phyloP scores from a whole-genome alignment of 2,113 vertebrate species.

The Centrocercus urophasianus region DNA sequence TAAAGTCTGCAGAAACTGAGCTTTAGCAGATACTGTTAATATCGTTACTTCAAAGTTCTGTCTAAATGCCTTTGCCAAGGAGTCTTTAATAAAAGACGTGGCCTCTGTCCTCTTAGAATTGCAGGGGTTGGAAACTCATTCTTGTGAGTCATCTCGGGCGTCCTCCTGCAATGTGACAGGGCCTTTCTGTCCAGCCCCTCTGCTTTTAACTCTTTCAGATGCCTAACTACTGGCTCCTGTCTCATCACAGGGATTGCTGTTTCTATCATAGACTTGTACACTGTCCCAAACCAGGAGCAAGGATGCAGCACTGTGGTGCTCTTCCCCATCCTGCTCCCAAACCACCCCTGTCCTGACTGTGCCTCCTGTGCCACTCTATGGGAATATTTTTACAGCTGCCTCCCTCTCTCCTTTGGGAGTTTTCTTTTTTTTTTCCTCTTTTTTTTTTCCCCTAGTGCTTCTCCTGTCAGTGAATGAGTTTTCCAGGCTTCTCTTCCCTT shows the following conservation, averaged over 20 bases:
- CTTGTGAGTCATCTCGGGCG: conserved; percentile 33
- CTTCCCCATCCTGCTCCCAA: not conserved
- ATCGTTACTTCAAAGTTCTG: conserved; percentile 30
- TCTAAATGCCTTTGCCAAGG: conserved; percentile 22
- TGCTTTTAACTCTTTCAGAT: conserved; percentile 25
- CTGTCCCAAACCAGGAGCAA: not conserved
- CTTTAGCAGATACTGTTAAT: conserved; percentile 16
- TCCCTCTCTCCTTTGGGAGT: not conserved
- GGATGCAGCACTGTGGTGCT: not conserved
- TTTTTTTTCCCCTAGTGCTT: not conserved
- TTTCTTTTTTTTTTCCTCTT: fast-evolving
- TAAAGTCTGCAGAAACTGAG: not conserved
- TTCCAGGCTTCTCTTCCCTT: conserved; percentile 29
- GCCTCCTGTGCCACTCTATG: conserved; percentile 29
- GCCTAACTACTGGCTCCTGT: not conserved
- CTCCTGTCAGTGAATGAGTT: conserved; percentile 24
- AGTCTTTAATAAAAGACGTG: not conserved
- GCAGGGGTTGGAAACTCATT: conserved; percentile 27
- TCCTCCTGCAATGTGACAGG: conserved; percentile 10
- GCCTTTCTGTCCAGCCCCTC: not conserved
- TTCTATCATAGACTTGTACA: not conserved
- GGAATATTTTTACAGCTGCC: conserved; percentile 54
- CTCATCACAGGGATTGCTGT: not conserved
- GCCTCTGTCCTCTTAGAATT: not conserved
- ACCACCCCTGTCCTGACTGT: not conserved